Base-by-base conservation (phyloP, 2,888 invertebrate genomes). In the Lithophane leautieri region DNA sequence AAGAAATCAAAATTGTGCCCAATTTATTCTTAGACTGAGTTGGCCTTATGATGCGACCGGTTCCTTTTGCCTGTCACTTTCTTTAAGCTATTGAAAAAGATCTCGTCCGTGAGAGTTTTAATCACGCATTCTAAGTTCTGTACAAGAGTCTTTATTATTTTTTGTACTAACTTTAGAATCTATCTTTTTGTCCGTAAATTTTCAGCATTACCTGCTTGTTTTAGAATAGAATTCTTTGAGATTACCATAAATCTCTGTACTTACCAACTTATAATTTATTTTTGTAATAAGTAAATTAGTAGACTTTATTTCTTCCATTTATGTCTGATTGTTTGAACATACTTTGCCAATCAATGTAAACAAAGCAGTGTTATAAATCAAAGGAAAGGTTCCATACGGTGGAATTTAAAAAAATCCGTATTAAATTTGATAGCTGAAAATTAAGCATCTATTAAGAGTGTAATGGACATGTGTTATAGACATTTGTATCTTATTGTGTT, bases 21-120 rank as follows among this genome's bases (percentile, higher is more conserved):
- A 60, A 73, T 78, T 60, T 63, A 65, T 69, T 62, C 34, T 61
- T 62, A 58, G 52, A 50, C 70, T 69, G 60, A 76, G 61, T 73
- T 78, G 50, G 54, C 65, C 68, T 69, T 73, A 42, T 68, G 62
- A 67, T 75, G 56, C 63, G 80, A 81, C 86, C 81, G 76, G 86
- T 83, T 79, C 54, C 28, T 76, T 67, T 40, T 54, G 56, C 19
- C 69, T 76, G 81, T 71, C 69, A 88, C 88, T 88, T 86, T 79
- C 76, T 75, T 81, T 75, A 78, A 62, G 40, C 61, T 63, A 52
- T 67, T 82, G 54, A 70, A 80, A 75, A 76, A 76, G 2, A 65
- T 68, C 14, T 78, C 44, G 56, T 78, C 69, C 12, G 62, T 68
- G 69, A 76, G 62, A 83, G 67, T 56, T 69, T 47, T 28, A 58